A percentile compares a stretch with the other conserved stretches of the same genome.
phyloP scores from a whole-genome alignment of 2,888 invertebrate genomes.

The Mesorhabditis belari region DNA sequence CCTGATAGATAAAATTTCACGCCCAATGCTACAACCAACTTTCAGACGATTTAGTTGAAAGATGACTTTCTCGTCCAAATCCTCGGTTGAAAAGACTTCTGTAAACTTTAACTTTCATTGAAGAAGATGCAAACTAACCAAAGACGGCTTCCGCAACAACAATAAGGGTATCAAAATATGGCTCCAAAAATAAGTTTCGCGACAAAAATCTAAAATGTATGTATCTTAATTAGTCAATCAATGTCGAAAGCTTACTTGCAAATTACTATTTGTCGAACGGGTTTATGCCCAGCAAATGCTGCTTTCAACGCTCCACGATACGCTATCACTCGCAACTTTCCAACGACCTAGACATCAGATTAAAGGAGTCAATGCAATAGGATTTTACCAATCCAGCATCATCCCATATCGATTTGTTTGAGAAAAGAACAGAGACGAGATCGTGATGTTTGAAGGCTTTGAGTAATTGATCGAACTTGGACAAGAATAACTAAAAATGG shows the following conservation, averaged over 20 bases:
- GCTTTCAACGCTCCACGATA: constrained; percentile 70
- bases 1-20: not conserved
- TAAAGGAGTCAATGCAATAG: not conserved
- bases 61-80: constrained; percentile 9
- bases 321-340: constrained; percentile 78
- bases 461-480: constrained; percentile 66
- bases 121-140: constrained; percentile 11
- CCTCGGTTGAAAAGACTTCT: constrained; percentile 32
- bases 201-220: constrained; percentile 69
- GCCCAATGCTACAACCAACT: not conserved
- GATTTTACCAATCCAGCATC: constrained; percentile 59
- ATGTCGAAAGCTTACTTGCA: constrained; percentile 58
- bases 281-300: constrained; percentile 69
- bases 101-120: constrained; percentile 6
- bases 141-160: constrained; percentile 30
- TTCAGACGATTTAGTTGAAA: constrained; percentile 11
- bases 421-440: constrained; percentile 57
- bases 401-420: constrained; percentile 60
- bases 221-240: constrained; percentile 65
- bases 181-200: constrained; percentile 49
- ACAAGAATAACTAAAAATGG: constrained; percentile 23
- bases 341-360: constrained; percentile 62
- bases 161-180: constrained; percentile 38
- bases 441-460: constrained; percentile 74
- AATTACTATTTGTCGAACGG: not conserved